Conservation (phyloP, 2,797 vertebrate genomes). For the Natrix natrix region DNA sequence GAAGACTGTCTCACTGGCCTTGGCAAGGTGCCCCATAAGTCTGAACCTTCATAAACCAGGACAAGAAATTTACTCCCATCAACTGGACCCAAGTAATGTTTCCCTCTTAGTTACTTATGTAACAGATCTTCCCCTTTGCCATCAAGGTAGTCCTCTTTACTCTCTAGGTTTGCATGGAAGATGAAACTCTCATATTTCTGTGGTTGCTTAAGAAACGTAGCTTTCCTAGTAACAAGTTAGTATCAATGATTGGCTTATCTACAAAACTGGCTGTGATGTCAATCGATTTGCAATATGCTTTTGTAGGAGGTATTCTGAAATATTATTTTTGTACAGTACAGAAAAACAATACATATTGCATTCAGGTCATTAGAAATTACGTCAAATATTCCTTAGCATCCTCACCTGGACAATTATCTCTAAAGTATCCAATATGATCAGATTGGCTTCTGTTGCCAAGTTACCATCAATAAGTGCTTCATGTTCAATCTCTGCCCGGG, state of each 20-base stretch:
- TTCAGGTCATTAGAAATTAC: background rate
- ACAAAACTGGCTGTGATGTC: background rate
- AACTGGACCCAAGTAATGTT: background rate
- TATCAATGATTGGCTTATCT: background rate
- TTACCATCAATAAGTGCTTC: conserved; percentile 98
- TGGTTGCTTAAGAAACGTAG: background rate
- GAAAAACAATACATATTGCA: background rate
- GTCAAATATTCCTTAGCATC: background rate
- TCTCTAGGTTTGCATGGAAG: background rate
- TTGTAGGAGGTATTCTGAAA: background rate
- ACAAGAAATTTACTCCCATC: background rate
- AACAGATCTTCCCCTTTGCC: background rate
- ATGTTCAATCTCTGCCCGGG: conserved; percentile 95
- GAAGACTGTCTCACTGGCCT: background rate
- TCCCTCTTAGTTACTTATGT: background rate
- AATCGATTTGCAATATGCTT: background rate
- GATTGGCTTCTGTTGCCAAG: conserved; percentile 94
- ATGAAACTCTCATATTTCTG: background rate
- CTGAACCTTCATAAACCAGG: background rate
- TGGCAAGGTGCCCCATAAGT: background rate
- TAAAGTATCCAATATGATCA: conserved; percentile 95
- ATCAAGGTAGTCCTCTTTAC: background rate
- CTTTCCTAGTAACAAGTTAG: background rate
- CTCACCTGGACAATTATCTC: conserved; percentile 96
- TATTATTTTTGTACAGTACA: background rate